phyloP scores from a whole-genome alignment of 2,888 invertebrate genomes.

The Megastigmus dorsalis region DNA sequence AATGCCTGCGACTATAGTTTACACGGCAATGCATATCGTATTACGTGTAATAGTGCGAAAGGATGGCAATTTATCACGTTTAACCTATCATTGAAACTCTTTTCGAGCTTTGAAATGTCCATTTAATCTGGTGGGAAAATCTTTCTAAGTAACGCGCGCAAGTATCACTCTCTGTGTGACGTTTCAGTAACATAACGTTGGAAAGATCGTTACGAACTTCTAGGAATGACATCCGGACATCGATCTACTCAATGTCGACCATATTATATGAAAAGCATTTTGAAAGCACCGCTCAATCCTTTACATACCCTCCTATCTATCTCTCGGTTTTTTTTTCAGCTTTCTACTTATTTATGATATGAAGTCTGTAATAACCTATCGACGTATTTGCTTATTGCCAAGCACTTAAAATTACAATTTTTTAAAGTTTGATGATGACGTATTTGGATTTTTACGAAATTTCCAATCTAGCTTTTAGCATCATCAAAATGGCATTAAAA shows the following conservation, averaged over 20 bases:
- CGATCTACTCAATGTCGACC: neutral
- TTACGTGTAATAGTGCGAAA: no score
- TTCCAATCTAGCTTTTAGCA: no score
- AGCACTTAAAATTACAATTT: neutral
- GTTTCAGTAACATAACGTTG: constrained; percentile 1
- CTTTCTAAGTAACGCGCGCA: neutral
- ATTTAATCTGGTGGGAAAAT: no score
- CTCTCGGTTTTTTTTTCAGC: constrained; percentile 6
- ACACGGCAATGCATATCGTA: no score
- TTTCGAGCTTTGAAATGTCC: no score
- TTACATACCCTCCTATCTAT: neutral
- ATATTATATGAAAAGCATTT: constrained; percentile 9
- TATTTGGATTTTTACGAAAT: no score
- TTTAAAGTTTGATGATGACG: no score
- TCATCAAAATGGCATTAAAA: no score
- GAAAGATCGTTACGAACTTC: constrained; percentile 1
- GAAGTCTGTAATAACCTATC: neutral
- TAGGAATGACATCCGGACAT: constrained; percentile 16
- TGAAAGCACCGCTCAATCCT: constrained; percentile 9
- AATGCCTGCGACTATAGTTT: no score
- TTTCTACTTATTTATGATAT: constrained; percentile 11
- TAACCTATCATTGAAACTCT: no score
- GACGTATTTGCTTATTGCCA: neutral
- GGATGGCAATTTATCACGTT: no score
- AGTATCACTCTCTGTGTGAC: neutral